Evolutionary conservation across 1,140 invertebrate genomes (phyloP).

Genomic region (Drepana arcuata): DNA sequence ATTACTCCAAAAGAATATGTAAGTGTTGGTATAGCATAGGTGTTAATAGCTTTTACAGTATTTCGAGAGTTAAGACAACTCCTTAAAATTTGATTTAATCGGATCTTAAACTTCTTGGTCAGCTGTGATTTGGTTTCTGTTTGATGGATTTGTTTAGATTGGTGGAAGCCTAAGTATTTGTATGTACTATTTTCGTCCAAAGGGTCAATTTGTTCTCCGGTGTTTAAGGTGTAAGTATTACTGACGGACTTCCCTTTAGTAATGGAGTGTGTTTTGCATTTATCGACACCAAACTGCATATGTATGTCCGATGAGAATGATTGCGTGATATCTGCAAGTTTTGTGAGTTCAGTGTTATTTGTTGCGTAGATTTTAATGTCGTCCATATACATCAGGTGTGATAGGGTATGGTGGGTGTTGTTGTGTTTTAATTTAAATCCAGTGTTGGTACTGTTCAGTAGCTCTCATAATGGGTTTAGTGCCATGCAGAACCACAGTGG

Average conservation of each 20-base stretch:
- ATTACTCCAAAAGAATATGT: slow-evolving; percentile 19
- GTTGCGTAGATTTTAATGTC: not conserved
- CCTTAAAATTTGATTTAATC: slow-evolving; percentile 12
- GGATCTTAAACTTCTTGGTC: slow-evolving; percentile 4
- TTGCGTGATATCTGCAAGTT: not conserved
- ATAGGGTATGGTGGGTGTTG: not conserved
- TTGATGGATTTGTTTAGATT: slow-evolving; percentile 8
- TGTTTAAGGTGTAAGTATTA: too few species aligned
- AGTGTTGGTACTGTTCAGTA: not conserved
- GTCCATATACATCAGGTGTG: not conserved
- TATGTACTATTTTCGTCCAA: too few species aligned
- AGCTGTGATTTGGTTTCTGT: slow-evolving; percentile 8
- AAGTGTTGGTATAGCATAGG: slow-evolving; percentile 18
- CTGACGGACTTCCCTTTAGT: slow-evolving; percentile 5
- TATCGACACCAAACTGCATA: slow-evolving; percentile 12
- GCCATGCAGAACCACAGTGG: slow-evolving; percentile 17
- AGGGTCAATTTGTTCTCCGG: too few species aligned
- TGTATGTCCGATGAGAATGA: slow-evolving; percentile 12
- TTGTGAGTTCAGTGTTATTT: not conserved
- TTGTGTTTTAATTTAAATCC: not conserved
- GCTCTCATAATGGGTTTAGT: slow-evolving; percentile 10
- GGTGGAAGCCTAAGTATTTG: slow-evolving; percentile 19
- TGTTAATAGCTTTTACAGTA: slow-evolving; percentile 18
- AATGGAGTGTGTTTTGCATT: slow-evolving; percentile 11
- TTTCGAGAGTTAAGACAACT: slow-evolving; percentile 8